These are phyloP conservation scores for Sander vitreus DNA, from an alignment of 2,113 vertebrate genomes.

Conservation along the genomic window DNA sequence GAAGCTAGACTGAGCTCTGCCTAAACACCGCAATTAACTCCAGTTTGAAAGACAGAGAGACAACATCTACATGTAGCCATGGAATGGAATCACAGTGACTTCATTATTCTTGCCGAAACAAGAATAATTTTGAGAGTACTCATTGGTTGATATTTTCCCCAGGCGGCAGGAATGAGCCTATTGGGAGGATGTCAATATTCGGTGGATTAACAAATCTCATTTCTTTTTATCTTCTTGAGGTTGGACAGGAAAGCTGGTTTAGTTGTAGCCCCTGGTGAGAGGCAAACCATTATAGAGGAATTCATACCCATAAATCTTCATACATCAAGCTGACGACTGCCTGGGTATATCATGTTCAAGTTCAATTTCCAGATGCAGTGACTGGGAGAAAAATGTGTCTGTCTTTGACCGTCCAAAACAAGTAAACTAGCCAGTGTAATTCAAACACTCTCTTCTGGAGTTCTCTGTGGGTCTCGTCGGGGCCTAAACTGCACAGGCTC, in stretches of 20 bases:
- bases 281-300: conserved; percentile 58
- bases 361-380: conserved; percentile 62
- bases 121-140: conserved; percentile 32
- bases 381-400: conserved; percentile 44
- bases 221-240: conserved; percentile 74
- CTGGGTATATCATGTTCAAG: conserved; percentile 59
- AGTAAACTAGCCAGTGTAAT: conserved; percentile 53
- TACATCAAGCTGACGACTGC: conserved; percentile 54
- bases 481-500: conserved; percentile 31
- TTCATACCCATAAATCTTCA: conserved; percentile 69
- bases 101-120: conserved; percentile 64
- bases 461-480: conserved; percentile 49
- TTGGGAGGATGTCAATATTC: conserved; percentile 65
- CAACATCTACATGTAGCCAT: conserved; percentile 72
- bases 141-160: conserved; percentile 60
- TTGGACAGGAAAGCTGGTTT: conserved; percentile 61
- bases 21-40: conserved; percentile 83
- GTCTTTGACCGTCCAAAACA: conserved; percentile 48
- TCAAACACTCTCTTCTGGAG: conserved; percentile 51
- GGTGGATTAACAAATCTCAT: conserved; percentile 77
- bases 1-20: conserved; percentile 72
- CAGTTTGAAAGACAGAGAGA: conserved; percentile 64
- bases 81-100: conserved; percentile 55
- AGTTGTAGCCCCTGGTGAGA: conserved; percentile 65
- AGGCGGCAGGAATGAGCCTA: conserved; percentile 48